Conservation (phyloP, 2,113 vertebrate genomes). For the Electrona antarctica region DNA sequence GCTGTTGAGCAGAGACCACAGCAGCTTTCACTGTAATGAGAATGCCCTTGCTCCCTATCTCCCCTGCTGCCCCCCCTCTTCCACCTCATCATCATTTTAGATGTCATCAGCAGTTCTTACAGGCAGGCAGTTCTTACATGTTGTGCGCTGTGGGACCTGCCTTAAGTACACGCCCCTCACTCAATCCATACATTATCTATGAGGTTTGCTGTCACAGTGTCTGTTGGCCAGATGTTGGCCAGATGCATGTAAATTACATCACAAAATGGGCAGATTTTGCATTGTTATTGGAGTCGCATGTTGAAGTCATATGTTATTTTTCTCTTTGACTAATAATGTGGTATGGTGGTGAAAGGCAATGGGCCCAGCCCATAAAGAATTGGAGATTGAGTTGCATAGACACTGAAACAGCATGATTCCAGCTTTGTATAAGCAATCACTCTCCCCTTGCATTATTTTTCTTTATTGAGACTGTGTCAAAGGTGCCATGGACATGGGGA, state of each 20-base stretch:
- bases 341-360: too few species aligned
- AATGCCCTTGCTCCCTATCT: not conserved
- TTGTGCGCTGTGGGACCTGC: conserved; percentile 17
- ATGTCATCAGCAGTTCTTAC: conserved; percentile 34
- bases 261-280: not conserved
- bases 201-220: conserved; percentile 1
- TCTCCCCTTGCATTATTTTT: too few species aligned
- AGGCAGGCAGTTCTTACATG: conserved; percentile 21
- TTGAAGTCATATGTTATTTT: too few species aligned
- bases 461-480: too few species aligned
- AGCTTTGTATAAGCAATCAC: too few species aligned
- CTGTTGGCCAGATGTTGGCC: not conserved
- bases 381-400: too few species aligned
- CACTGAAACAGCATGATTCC: too few species aligned
- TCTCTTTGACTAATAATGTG: too few species aligned
- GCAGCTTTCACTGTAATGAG: conserved; percentile 52
- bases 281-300: not conserved
- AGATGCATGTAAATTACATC: not conserved
- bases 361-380: too few species aligned
- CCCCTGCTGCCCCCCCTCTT: conserved; percentile 6
- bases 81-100: not conserved
- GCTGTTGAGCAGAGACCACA: conserved; percentile 34
- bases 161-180: not conserved
- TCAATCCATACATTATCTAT: not conserved
- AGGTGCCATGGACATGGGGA: too few species aligned